These are phyloP conservation scores for Leptoclinus maculatus DNA, from an alignment of 2,797 vertebrate genomes.

Conservation along the genomic window DNA sequence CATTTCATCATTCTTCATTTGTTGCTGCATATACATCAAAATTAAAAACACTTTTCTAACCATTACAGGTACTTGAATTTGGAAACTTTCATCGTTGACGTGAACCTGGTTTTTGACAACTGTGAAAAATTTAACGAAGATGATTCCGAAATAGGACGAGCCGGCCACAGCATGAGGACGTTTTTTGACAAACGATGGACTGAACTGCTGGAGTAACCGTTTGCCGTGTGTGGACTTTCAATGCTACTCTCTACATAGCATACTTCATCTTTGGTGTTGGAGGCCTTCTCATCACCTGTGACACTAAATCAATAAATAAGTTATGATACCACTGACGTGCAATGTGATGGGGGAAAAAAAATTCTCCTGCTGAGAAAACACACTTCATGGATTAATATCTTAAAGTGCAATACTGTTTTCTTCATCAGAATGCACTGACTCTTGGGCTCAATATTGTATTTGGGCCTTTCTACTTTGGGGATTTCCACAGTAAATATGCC, in stretches of 20 bases:
- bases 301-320: slow-evolving; percentile 74
- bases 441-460: slow-evolving; percentile 87
- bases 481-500: slow-evolving; percentile 88
- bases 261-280: slow-evolving; percentile 16
- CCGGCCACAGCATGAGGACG: slow-evolving; percentile 96
- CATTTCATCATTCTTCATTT: neutral
- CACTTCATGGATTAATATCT: slow-evolving; percentile 78
- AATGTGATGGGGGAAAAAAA: slow-evolving; percentile 75
- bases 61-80: slow-evolving; percentile 90
- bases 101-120: slow-evolving; percentile 98
- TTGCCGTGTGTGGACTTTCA: neutral
- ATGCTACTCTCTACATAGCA: slow-evolving; percentile 33
- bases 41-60: neutral
- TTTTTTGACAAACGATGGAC: slow-evolving; percentile 97
- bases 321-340: slow-evolving; percentile 81
- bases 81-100: slow-evolving; percentile 93
- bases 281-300: slow-evolving; percentile 75
- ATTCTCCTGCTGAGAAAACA: slow-evolving; percentile 79
- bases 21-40: neutral
- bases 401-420: slow-evolving; percentile 91
- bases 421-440: slow-evolving; percentile 88
- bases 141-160: slow-evolving; percentile 94
- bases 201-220: slow-evolving; percentile 89
- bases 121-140: slow-evolving; percentile 99
- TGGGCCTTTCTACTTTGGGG: slow-evolving; percentile 72